Percentiles rank a stretch among this genome's conserved stretches.
Conservation (phyloP, 1,140 invertebrate genomes). For the Sarcophaga bullata region DNA sequence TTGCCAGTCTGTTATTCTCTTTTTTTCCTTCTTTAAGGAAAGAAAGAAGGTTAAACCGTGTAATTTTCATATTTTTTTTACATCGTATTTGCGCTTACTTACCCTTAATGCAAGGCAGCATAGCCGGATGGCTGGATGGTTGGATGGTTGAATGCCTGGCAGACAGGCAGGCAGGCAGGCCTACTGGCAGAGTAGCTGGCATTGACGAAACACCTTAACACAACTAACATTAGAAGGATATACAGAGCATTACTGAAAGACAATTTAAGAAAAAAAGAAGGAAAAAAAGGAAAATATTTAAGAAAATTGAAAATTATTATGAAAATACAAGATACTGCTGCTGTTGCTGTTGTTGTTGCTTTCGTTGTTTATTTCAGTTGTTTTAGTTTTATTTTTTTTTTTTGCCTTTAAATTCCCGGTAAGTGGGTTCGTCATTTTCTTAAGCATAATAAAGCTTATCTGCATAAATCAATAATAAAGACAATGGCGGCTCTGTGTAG, state of each 20-base stretch:
- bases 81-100: background rate
- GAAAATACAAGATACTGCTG: background rate
- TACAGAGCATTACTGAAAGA: background rate
- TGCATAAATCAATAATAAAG: constrained; percentile 36
- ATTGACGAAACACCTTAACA: constrained; percentile 8
- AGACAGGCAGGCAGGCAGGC: no score
- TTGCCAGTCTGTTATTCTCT: background rate
- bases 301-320: background rate
- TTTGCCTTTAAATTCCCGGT: background rate
- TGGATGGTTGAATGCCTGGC: background rate
- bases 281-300: no score
- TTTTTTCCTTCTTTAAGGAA: background rate
- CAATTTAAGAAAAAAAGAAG: background rate
- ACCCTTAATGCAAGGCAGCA: background rate
- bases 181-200: background rate
- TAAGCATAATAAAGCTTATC: constrained; percentile 27
- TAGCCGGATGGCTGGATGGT: background rate
- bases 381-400: no score
- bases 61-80: constrained; percentile 13
- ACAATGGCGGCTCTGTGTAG: no score
- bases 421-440: background rate
- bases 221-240: background rate
- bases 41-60: background rate
- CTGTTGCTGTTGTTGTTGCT: background rate
- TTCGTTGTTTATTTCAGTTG: background rate